phyloP scores from a whole-genome alignment of 2,888 invertebrate genomes.

The Sepioteuthis lessoniana region DNA sequence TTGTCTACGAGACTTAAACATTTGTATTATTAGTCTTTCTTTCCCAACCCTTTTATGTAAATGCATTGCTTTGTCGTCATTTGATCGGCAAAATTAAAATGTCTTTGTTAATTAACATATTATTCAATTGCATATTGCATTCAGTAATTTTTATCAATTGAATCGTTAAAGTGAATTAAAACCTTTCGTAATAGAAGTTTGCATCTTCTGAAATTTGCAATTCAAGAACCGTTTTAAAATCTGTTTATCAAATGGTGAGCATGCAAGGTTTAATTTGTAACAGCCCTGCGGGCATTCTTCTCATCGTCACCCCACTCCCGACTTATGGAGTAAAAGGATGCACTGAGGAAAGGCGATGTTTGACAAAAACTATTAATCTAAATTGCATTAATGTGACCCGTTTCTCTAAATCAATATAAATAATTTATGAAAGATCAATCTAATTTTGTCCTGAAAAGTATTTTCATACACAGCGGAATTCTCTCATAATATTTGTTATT shows the following conservation, averaged over 20 bases:
- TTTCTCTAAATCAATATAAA: background rate
- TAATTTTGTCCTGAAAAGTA: background rate
- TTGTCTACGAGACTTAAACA: background rate
- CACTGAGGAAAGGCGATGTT: background rate
- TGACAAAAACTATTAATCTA: background rate
- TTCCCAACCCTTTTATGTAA: background rate
- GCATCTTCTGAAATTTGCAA: constrained; percentile 2
- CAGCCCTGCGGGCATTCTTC: background rate
- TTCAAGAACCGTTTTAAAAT: background rate
- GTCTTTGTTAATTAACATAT: constrained; percentile 19
- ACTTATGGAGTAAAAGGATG: background rate
- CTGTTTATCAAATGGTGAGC: background rate
- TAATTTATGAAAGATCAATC: constrained; percentile 33
- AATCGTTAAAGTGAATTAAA: background rate
- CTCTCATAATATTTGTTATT: background rate
- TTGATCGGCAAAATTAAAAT: constrained; percentile 33
- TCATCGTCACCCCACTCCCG: background rate
- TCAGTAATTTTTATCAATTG: background rate
- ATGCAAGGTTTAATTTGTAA: background rate
- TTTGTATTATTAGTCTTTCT: background rate
- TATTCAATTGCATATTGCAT: background rate
- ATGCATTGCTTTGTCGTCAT: background rate
- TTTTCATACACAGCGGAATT: background rate
- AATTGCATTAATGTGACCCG: background rate
- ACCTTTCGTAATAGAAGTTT: background rate